phyloP scores from a whole-genome alignment of 1,140 invertebrate species.

The Zaprionus tsacasi region DNA sequence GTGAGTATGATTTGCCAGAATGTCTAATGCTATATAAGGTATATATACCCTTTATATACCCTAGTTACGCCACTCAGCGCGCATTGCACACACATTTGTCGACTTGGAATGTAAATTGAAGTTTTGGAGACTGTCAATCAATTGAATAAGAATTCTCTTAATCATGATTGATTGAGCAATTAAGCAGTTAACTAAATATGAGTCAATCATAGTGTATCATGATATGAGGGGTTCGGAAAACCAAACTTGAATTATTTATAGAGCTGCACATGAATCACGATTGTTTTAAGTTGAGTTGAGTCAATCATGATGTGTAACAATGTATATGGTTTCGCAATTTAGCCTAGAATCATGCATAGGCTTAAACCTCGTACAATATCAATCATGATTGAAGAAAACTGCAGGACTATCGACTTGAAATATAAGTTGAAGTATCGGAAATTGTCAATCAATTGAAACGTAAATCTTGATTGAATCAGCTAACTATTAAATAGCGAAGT shows the following conservation, averaged over 20 bases:
- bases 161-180: not conserved
- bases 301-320: too few relatives aligned
- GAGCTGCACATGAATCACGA: too few relatives aligned
- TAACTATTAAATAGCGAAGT: too few relatives aligned
- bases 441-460: too few relatives aligned
- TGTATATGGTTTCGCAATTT: too few relatives aligned
- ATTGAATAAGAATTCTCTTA: not conserved
- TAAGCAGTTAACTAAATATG: not conserved
- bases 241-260: not conserved
- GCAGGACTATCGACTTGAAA: too few relatives aligned
- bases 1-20: conserved; percentile 48
- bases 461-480: too few relatives aligned
- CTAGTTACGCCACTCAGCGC: conserved; percentile 34
- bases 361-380: too few relatives aligned
- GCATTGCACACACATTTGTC: conserved; percentile 36
- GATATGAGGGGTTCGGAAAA: not conserved
- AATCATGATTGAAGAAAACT: too few relatives aligned
- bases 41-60: conserved; percentile 31
- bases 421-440: too few relatives aligned
- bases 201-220: not conserved
- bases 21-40: conserved; percentile 47
- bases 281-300: too few relatives aligned
- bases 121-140: conserved; percentile 40
- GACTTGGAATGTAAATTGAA: conserved; percentile 58
- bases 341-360: too few relatives aligned